Evolutionary conservation across 2,888 invertebrate genomes (phyloP), one percentile per base, ranked within the genome.

Genomic region (Eupithecia centaureata): DNA sequence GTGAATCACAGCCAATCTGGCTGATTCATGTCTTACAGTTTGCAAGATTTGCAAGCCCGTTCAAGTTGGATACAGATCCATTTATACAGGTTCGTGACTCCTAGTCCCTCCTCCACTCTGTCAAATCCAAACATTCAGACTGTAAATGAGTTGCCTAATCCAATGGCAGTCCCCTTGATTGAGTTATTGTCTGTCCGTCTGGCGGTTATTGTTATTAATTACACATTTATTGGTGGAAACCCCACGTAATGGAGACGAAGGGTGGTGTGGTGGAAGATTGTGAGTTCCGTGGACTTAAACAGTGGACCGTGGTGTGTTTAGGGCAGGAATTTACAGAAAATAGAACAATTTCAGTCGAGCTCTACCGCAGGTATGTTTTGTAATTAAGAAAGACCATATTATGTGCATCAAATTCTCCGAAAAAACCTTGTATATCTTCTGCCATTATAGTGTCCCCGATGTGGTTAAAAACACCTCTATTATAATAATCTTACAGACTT

Each of bases 121-220:
- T 52, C 28, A 56, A 67, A 42, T 33, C 32, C 28, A 61, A 61
- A 62, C 57, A 61, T 62, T 18, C 27, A 52, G 52, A 59, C 65
- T 56, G 68, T 62, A 59, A 68, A 68, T 68, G 68, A 62, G 62
- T 68, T 65, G 54, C 42, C 54, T 68, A 68, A 71, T 54, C 63
- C 67, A 72, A 72, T 74, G 70, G 67, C 63, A 71, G 67, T 65
- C 68, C 73, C 63, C 66, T 67, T 80, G 86, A 87, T 88, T 87
- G 84, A 85, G 83, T 82, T 81, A 85, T 82, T 80, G 82, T 82
- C 81, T 70, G 80, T 73, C 74, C 78, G 78, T 83, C 83, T 70
- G 80, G 71, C 68, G 69, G 82, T 85, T 84, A 88, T 88, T 87
- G 85, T 86, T 87, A 89, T 89, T 89, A 88, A 88, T 89, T 88